Conservation (phyloP, 2,113 vertebrate species). For the Ailuropoda melanoleuca region DNA sequence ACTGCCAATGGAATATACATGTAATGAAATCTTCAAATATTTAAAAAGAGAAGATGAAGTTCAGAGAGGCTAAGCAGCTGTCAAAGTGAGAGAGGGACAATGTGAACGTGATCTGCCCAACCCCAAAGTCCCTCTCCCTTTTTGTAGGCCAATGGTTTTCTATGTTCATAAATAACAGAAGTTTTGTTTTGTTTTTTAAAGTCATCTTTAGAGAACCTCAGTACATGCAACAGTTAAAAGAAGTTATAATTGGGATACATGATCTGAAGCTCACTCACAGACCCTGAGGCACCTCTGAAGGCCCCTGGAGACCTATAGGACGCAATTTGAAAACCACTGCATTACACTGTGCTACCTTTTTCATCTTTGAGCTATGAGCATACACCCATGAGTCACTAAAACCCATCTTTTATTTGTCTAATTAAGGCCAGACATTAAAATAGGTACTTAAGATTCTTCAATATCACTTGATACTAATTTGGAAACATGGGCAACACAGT, state of each 20-base stretch:
- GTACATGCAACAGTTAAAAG: neutral
- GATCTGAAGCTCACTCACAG: neutral
- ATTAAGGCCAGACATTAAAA: neutral
- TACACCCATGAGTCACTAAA: neutral
- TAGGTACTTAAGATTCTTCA: neutral
- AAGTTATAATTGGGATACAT: neutral
- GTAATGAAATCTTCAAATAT: neutral
- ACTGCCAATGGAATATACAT: neutral
- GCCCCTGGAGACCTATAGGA: neutral
- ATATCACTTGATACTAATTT: constrained; percentile 23
- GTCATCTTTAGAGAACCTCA: neutral
- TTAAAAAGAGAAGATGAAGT: constrained; percentile 33
- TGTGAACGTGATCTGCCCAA: neutral
- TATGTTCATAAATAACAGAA: neutral
- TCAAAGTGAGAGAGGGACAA: neutral
- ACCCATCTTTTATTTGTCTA: neutral
- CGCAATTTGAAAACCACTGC: neutral
- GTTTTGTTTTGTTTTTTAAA: neutral
- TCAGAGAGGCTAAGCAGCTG: neutral
- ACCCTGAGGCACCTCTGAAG: neutral
- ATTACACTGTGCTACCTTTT: neutral
- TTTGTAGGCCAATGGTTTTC: neutral
- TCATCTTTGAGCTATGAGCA: neutral
- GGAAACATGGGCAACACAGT: neutral
- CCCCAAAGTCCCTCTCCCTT: neutral